Evolutionary conservation across 2,888 invertebrate species (phyloP).

Genomic region (Papilio demoleus): DNA sequence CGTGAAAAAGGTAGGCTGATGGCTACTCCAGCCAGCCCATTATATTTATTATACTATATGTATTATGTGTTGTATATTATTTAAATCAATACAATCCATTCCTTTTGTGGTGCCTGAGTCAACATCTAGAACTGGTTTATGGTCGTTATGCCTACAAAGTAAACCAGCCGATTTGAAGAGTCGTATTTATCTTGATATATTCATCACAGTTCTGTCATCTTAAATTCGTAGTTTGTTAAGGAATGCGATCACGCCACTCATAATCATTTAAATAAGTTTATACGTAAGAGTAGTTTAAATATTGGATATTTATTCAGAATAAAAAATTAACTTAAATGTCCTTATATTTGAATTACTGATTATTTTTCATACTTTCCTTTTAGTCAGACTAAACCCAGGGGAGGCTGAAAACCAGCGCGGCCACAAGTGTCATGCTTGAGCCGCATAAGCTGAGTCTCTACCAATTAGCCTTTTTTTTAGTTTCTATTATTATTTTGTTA

Average conservation of each 20-base stretch:
- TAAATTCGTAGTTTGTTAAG: conserved; percentile 45
- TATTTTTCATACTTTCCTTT: not conserved
- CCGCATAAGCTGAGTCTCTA: too few relatives aligned
- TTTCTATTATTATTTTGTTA: too few relatives aligned
- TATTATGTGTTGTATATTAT: too few relatives aligned
- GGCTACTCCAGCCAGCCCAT: too few relatives aligned
- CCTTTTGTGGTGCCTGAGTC: conserved; percentile 56
- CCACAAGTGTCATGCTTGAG: too few relatives aligned
- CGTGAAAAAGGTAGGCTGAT: too few relatives aligned
- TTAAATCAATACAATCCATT: conserved; percentile 43
- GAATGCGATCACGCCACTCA: conserved; percentile 55
- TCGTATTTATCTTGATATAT: conserved; percentile 42
- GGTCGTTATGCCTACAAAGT: conserved; percentile 52
- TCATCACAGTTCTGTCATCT: conserved; percentile 40
- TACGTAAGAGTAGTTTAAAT: conserved; percentile 1
- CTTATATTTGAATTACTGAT: not conserved
- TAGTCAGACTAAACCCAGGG: too few relatives aligned
- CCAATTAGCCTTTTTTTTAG: too few relatives aligned
- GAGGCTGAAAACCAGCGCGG: too few relatives aligned
- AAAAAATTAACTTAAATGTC: not conserved
- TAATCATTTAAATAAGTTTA: conserved; percentile 39
- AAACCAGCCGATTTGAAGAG: conserved; percentile 54
- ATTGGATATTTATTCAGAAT: not conserved
- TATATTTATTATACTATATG: too few relatives aligned
- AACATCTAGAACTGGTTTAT: conserved; percentile 59